Percentiles rank a stretch among this genome's conserved stretches.
These are phyloP conservation scores for Hirtodrosophila alboralis DNA, from an alignment of 2,888 invertebrate genomes.

Conservation along the genomic window DNA sequence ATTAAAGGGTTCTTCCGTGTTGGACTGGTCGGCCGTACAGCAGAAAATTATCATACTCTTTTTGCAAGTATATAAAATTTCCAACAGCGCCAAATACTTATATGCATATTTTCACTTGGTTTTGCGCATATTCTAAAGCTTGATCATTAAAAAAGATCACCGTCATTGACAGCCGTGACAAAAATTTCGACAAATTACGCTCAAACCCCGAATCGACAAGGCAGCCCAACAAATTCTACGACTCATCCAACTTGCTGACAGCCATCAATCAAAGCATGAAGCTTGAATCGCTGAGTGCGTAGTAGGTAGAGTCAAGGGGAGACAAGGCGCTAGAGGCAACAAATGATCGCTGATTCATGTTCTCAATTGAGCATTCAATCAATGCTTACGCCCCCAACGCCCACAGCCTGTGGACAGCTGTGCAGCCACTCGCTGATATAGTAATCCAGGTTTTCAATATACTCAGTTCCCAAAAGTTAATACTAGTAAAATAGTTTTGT, in stretches of 20 bases:
- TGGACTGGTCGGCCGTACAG: too few species aligned
- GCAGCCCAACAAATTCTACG: constrained; percentile 57
- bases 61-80: too few species aligned
- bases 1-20: too few species aligned
- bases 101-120: too few species aligned
- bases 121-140: too few species aligned
- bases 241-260: constrained; percentile 69
- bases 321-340: constrained; percentile 37
- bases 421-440: constrained; percentile 35
- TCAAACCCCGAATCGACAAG: constrained; percentile 23
- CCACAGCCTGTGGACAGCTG: constrained; percentile 24
- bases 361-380: constrained; percentile 74
- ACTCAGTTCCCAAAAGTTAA: too few species aligned
- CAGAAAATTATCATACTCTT: too few species aligned
- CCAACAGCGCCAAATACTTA: too few species aligned
- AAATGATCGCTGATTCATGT: constrained; percentile 72
- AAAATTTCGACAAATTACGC: constrained; percentile 60
- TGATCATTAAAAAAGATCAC: too few species aligned
- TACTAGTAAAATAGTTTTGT: too few species aligned
- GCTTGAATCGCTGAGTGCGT: constrained; percentile 50
- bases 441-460: too few species aligned
- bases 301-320: neutral
- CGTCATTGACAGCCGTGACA: too few species aligned
- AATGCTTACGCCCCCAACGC: constrained; percentile 69
- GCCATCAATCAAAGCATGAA: constrained; percentile 73